These are phyloP conservation scores for mouse (Mus musculus) DNA, from an alignment of 2,113 vertebrate species.

Conservation along the genomic window DNA sequence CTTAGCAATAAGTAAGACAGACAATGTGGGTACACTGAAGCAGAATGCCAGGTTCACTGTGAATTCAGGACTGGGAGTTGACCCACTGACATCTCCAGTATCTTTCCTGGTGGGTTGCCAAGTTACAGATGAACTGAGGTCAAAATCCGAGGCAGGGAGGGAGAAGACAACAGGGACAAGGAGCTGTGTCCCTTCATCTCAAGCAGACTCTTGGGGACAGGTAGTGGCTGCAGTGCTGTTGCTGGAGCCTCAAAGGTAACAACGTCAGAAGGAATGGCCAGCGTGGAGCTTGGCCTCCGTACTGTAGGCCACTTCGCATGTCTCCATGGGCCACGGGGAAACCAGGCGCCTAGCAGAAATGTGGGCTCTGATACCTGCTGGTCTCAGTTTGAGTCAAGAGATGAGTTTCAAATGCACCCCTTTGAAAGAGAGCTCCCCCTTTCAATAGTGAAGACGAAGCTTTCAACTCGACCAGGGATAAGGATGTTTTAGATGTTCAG, in stretches of 20 bases:
- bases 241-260: background rate
- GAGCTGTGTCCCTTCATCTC: constrained; percentile 51
- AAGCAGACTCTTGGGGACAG: background rate
- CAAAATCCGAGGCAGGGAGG: constrained; percentile 11
- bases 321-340: background rate
- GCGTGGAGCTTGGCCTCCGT: background rate
- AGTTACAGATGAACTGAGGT: background rate
- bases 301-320: fast-evolving
- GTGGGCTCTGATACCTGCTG: background rate
- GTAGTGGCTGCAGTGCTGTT: background rate
- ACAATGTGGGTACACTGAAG: background rate
- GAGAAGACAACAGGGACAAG: background rate
- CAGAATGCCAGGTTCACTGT: background rate
- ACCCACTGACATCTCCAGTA: background rate
- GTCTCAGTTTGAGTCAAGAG: background rate
- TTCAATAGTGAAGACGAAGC: background rate
- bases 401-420: background rate
- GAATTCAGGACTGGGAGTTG: constrained; percentile 36
- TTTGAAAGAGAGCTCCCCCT: background rate
- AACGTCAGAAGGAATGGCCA: background rate
- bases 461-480: background rate
- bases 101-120: background rate
- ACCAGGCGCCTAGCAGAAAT: background rate
- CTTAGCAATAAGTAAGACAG: background rate
- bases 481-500: background rate